Evolutionary conservation across 2,888 invertebrate genomes (phyloP), one percentile per base, ranked within the genome.

Genomic region (Ectobius pallidus): DNA sequence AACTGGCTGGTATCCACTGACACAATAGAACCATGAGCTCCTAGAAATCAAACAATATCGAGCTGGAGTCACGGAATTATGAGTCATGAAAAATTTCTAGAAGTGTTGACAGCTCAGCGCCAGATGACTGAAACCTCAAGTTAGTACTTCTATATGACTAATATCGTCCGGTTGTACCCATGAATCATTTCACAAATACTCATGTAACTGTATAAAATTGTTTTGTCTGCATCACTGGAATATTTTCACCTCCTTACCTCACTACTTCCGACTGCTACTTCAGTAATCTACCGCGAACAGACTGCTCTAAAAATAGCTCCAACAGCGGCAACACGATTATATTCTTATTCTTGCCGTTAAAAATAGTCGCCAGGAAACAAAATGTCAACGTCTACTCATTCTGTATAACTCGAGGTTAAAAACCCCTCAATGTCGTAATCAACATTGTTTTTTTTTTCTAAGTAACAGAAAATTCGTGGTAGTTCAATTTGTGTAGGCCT

Each of bases 231-330:
- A 49, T 49, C 11, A n/a, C 18, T 49, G 22, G 22, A 52, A 52
- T 52, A 52, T 25, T 52, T 52, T 49, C 20, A 49, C 1, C 52
- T 22, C 52, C 11, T 25, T 9, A 14, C 25, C 52, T 52, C 52
- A 25, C 52, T 52, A 52, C 20, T 52, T n/a, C n/a, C n/a, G 52
- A 52, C 52, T 25, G 52, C 25, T n/a, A n/a, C n/a, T n/a, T n/a
- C n/a, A n/a, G n/a, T n/a, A n/a, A n/a, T n/a, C n/a, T n/a, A n/a
- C n/a, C n/a, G n/a, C n/a, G n/a, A n/a, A n/a, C n/a, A 25, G 11
- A 25, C 52, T 20, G 3, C 14, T 52, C 52, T 14, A 52, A 52
- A 52, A 52, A 52, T 52, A 52, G 25, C 7, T 14, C 22, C 6
- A 6, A 14, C 22, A 14, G 20, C 22, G 25, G 25, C 25, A 52